These are phyloP conservation scores for Drosophila suboccidentalis DNA, from an alignment of 2,888 invertebrate genomes.

Conservation along the genomic window DNA sequence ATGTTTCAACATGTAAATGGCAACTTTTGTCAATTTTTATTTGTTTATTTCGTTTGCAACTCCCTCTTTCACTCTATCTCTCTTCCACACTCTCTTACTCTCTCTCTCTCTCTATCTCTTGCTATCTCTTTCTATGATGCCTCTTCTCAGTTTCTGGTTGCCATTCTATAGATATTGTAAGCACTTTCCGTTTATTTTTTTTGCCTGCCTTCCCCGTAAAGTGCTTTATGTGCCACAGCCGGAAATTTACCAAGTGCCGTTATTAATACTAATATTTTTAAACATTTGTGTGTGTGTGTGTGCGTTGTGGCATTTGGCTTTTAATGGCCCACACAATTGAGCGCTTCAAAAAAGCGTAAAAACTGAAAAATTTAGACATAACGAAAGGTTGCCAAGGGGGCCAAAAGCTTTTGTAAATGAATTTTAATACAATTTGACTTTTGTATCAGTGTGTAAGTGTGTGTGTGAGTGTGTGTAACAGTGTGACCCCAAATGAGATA, in stretches of 20 bases:
- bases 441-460: not conserved
- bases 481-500: constrained; percentile 15
- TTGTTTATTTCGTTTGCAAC: constrained; percentile 47
- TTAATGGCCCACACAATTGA: constrained; percentile 51
- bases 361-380: constrained; percentile 41
- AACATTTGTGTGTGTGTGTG: constrained; percentile 14
- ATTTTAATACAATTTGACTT: constrained; percentile 32
- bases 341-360: constrained; percentile 36
- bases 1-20: constrained; percentile 50
- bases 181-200: constrained; percentile 34
- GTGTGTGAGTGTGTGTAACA: not conserved
- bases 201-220: constrained; percentile 29
- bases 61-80: constrained; percentile 5
- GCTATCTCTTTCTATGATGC: not conserved
- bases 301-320: constrained; percentile 42
- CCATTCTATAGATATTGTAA: constrained; percentile 40
- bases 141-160: not conserved
- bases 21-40: constrained; percentile 63
- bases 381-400: constrained; percentile 38
- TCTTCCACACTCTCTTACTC: not conserved
- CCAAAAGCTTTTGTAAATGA: constrained; percentile 26
- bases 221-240: constrained; percentile 53
- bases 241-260: constrained; percentile 60
- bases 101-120: constrained; percentile 3
- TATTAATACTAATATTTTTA: constrained; percentile 68